Evolutionary conservation across 2,113 vertebrate genomes (phyloP), one percentile per base, ranked within the genome.

Genomic region (Setophaga petechia): DNA sequence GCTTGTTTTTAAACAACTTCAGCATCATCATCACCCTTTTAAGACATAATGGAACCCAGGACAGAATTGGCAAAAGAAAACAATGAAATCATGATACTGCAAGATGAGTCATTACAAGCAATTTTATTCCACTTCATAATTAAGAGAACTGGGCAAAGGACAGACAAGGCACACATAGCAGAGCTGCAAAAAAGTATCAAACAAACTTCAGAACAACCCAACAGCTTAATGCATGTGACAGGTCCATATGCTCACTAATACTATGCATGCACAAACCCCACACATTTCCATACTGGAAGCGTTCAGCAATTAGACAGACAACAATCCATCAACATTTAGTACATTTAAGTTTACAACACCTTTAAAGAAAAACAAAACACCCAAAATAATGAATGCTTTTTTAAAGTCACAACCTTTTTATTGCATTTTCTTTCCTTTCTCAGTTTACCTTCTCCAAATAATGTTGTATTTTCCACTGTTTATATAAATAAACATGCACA

Each of bases 141-240:
- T 57, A 66, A 49, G 35, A 76, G 35, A 91, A 71, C 19, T 12
- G 22, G 41, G 27, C 27, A 89, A 33, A 41, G 2, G 23, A 69
- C 35, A 82, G 47, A 52, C 1, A 5, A 78, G n/a, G 49, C 24
- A 49, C n/a, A 83, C 0, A 1, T 0, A 78, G 25, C 8, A 89
- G 39, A 93, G 51, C 21, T 22, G 19, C 39, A 71, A 59, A 54
- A 76, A 9, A 74, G 12, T 13, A 87, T 14, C 23, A 65, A 90
- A 91, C 15, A 35, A 61, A 35, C 12, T 87, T 85, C 37, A 44
- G n/a, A 80, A 63, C 19, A 81, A 74, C 30, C 22, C 33, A 76
- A 54, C 12, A 71, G 37, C 33, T 49, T 51, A 83, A 58, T 0
- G 0, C 18, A n/a, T 21, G 11, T 15, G 37, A 43, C 44, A 74